Base-by-base conservation (phyloP, 1,140 invertebrate genomes). In the Lordiphosa stackelbergi region DNA sequence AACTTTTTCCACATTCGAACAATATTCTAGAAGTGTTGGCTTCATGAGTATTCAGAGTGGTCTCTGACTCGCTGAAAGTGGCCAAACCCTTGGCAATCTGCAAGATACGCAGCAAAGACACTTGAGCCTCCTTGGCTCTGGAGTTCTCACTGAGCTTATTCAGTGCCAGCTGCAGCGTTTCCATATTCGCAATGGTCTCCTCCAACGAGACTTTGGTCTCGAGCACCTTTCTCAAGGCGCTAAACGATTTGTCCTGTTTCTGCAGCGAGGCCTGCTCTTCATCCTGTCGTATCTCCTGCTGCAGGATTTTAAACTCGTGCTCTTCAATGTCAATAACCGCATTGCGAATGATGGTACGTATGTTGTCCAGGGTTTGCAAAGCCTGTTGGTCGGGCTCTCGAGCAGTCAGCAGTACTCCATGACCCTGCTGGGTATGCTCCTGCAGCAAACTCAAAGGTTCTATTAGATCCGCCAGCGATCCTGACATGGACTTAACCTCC, bases 391-490 rank as follows among this genome's bases (percentile, higher is more conserved):
- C 85, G 24, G 70, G 71, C 5, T 68, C 64, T 2, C 64, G 48
- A 3, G 53, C 63, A 11, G 69, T 65, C 6, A 69, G 48, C 11
- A 88, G 40, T 5, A 74, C 42, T 0, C 75, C 77, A 11, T 74
- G 73, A 41, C 81, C 74, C 8, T 75, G 64, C 9, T 84, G 72
- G 0, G 72, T 69, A 35, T 72, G 73, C 10, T 87, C 85, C 40
- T 77, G 85, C 16, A 88, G 16, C 28, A 69, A 59, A 28, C 56
- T 84, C 2, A 88, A 45, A 0, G 87, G 88, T 28, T 88, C 88
- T 43, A 89, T 87, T 0, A 89, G 54, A 59, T 88, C 86, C 0
- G 75, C 79, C 5, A 88, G 46, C 2, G 85, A 86, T 0, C 85
- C 75, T 0, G 86, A 73, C 10, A 78, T 73, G 4, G 77, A 85